Evolutionary conservation across 2,888 invertebrate species (phyloP).

Genomic region (Hoplodrina ambigua): DNA sequence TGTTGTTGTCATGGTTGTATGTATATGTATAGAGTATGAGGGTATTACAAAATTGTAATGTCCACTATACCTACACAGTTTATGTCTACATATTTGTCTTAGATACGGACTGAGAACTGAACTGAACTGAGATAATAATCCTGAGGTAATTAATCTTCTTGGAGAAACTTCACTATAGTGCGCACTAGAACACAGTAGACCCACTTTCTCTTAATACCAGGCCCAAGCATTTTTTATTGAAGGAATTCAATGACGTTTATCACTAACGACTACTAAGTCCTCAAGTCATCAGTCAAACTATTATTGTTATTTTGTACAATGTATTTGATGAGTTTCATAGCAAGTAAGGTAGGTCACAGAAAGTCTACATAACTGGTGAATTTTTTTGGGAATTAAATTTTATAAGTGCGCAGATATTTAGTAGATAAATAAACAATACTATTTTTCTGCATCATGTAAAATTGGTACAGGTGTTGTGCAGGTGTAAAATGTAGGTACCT

Average conservation of each 20-base stretch:
- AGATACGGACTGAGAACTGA: conserved; percentile 22
- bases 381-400: too few species aligned
- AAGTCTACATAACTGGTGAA: too few species aligned
- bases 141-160: conserved; percentile 39
- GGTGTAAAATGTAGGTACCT: background rate
- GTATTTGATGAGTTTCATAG: background rate
- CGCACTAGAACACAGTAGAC: conserved; percentile 8
- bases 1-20: conserved; percentile 13
- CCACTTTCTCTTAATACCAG: conserved; percentile 43
- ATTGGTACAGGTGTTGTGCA: conserved; percentile 49
- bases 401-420: conserved; percentile 12
- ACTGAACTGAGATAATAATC: conserved; percentile 28
- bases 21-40: background rate
- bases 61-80: conserved; percentile 14
- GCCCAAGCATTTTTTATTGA: conserved; percentile 13
- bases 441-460: conserved; percentile 26
- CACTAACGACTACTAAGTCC: conserved; percentile 17
- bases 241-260: conserved; percentile 21
- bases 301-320: background rate
- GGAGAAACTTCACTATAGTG: conserved; percentile 29
- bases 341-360: background rate
- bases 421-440: conserved; percentile 1
- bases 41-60: conserved; percentile 41
- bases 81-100: conserved; percentile 44
- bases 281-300: conserved; percentile 16